A percentile compares a stretch with the other conserved stretches of the same genome.
These are phyloP conservation scores for Burhinus oedicnemus DNA, from an alignment of 2,113 vertebrate genomes.

Conservation along the genomic window DNA sequence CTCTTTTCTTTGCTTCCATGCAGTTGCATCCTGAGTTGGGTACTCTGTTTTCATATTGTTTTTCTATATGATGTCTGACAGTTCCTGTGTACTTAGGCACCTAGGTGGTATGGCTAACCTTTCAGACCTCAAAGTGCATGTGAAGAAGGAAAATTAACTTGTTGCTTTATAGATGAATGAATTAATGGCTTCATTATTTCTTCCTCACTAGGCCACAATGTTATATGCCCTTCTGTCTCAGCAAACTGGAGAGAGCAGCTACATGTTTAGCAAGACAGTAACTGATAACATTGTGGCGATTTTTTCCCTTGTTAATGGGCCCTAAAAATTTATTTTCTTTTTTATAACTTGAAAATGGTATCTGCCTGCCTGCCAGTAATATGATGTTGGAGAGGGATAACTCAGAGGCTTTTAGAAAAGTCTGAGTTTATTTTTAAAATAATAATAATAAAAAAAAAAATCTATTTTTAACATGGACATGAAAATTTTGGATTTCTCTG, in stretches of 20 bases:
- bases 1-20: neutral
- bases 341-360: conserved; percentile 36
- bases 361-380: neutral
- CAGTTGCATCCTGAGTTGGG: neutral
- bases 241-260: conserved; percentile 29
- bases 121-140: neutral
- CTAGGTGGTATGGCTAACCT: neutral
- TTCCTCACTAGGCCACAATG: neutral
- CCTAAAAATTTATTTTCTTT: conserved; percentile 45
- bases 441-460: too few species aligned
- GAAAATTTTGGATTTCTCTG: neutral
- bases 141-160: conserved; percentile 16
- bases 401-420: conserved; percentile 10
- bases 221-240: conserved; percentile 29
- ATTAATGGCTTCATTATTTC: conserved; percentile 21
- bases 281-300: conserved; percentile 23
- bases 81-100: neutral
- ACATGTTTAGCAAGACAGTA: conserved; percentile 49
- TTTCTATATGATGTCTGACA: neutral
- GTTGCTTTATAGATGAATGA: conserved; percentile 35
- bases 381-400: neutral
- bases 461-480: neutral
- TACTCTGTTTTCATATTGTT: neutral
- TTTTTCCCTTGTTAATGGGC: neutral
- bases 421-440: neutral